These are phyloP conservation scores for Blennius ocellaris DNA, from an alignment of 2,113 vertebrate species.

Conservation along the genomic window DNA sequence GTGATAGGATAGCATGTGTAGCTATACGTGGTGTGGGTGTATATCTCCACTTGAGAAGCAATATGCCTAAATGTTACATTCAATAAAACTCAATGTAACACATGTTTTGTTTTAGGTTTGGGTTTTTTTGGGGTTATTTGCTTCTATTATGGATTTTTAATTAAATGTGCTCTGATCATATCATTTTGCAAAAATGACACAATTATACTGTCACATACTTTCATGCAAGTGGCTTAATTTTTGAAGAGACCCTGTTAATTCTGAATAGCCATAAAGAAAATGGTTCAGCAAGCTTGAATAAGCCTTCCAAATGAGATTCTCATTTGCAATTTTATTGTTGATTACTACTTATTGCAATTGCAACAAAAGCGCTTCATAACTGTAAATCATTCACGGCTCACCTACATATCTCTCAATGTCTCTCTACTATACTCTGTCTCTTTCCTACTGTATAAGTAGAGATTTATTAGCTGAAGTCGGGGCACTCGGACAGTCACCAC, in stretches of 20 bases:
- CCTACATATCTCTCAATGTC: constrained; percentile 16
- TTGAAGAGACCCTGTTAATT: constrained; percentile 21
- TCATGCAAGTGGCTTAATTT: constrained; percentile 11
- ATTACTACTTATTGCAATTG: constrained; percentile 50
- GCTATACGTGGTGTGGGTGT: too few relatives aligned
- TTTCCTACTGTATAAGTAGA: constrained; percentile 65
- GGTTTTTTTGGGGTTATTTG: too few relatives aligned
- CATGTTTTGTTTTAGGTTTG: too few relatives aligned
- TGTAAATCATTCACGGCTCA: constrained; percentile 37
- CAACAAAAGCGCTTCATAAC: constrained; percentile 45
- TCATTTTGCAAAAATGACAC: background rate
- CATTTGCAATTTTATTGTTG: constrained; percentile 47
- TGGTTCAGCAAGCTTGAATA: constrained; percentile 13
- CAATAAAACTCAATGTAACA: too few relatives aligned
- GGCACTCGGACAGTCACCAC: constrained; percentile 79
- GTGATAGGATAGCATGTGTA: too few relatives aligned
- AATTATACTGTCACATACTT: background rate
- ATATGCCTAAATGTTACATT: too few relatives aligned
- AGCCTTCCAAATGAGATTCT: constrained; percentile 33
- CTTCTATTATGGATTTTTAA: too few relatives aligned
- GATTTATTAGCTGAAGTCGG: constrained; percentile 77
- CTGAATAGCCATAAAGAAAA: constrained; percentile 15
- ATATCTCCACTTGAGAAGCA: too few relatives aligned
- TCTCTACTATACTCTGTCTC: constrained; percentile 6
- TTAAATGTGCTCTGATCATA: background rate